Base-by-base conservation (phyloP, 2,113 vertebrate genomes). In the Equus przewalskii region DNA sequence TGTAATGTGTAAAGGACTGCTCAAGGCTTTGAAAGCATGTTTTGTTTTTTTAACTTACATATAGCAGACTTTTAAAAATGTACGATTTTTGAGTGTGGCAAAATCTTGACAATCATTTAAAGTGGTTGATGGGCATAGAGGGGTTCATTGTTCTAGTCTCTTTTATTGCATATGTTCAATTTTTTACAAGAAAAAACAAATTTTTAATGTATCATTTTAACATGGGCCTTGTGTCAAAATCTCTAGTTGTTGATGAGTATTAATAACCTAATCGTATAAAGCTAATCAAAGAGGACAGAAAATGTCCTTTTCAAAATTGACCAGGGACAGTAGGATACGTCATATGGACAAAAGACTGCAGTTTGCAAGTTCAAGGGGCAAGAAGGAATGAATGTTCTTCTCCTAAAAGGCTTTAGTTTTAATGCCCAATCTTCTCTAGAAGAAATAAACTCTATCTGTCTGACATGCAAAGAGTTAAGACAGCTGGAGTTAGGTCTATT, bases 201-300 rank as follows among this genome's bases (percentile, higher is more conserved):
- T 73, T 6, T 70, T 65, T 62, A 87, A 80, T 88, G 15, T 51
- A 96, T 60, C 58, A 94, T 93, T 96, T 96, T 90, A 97, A 87
- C 11, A 88, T 83, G 8, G 21, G 46, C 12, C 89, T 95, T 58
- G 64, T 70, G 49, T 46, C 22, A 95, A 97, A 93, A 78, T 87
- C 33, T 83, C 73, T 89, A 62, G 12, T 54, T 82, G 9, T 89
- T 85, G 41, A 13, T 95, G 6, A 67, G 10, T 69, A 92, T 78
- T 79, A 91, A 60, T 67, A 93, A 76, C 4, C 30, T 81, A 89
- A 44, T 86, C 49, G 30, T 21, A 95, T 14, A 75, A 88, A 97
- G 24, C 1, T 80, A 88, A 91, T 94, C 70, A 76, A 89, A 62
- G 46, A 86, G 46, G 44, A 81, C 11, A 92, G 72, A 97, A 95